These are phyloP conservation scores for Gymnoscelis rufifasciata DNA, from an alignment of 2,888 invertebrate species.

Conservation along the genomic window DNA sequence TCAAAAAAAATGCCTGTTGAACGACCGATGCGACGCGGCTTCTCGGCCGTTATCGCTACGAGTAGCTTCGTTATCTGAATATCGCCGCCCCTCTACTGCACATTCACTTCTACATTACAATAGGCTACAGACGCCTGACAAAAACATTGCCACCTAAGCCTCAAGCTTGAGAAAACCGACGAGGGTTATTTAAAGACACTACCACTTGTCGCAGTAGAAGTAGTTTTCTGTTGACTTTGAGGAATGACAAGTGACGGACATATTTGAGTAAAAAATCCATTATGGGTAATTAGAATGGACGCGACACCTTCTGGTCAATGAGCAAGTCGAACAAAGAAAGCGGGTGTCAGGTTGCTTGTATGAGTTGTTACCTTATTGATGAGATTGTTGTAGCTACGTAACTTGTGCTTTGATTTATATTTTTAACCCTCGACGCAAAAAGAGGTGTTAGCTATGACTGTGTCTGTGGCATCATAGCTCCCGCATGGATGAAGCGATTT, in stretches of 20 bases:
- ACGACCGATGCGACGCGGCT: constrained; percentile 26
- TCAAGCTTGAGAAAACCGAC: constrained; percentile 18
- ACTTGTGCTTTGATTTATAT: too few relatives aligned
- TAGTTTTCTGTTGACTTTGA: constrained; percentile 18
- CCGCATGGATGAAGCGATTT: too few relatives aligned
- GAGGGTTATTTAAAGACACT: constrained; percentile 12
- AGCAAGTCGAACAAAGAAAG: constrained; percentile 49
- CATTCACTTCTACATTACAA: constrained; percentile 41
- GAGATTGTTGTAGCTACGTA: too few relatives aligned
- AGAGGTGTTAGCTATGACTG: too few relatives aligned
- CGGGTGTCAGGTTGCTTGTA: constrained; percentile 30
- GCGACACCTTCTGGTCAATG: constrained; percentile 39
- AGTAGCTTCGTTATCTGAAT: constrained; percentile 61
- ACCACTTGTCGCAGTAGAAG: constrained; percentile 3
- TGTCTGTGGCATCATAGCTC: too few relatives aligned
- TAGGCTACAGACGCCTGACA: constrained; percentile 18
- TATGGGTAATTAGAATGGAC: constrained; percentile 39
- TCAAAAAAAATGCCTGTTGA: constrained; percentile 11
- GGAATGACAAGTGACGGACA: constrained; percentile 16
- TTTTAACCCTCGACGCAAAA: too few relatives aligned
- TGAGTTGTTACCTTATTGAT: too few relatives aligned
- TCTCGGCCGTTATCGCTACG: constrained; percentile 60
- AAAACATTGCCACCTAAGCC: constrained; percentile 9
- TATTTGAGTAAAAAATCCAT: constrained; percentile 27
- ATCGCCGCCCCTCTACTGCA: constrained; percentile 55